Percentiles rank a stretch among this genome's conserved stretches.
Evolutionary conservation across 2,888 invertebrate genomes (phyloP).

Genomic region (Drosophila mimetica): DNA sequence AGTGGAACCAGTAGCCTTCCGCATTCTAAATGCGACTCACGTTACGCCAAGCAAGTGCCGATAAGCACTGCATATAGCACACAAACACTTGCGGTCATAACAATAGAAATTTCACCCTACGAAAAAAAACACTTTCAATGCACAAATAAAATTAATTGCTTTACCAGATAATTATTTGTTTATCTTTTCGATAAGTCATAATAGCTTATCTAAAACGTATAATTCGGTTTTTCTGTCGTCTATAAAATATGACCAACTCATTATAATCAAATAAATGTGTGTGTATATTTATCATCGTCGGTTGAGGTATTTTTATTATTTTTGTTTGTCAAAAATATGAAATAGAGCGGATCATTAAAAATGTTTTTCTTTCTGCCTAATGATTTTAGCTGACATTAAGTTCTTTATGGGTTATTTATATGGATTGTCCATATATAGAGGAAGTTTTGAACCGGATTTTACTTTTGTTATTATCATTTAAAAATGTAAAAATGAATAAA

Average conservation of each 20-base stretch:
- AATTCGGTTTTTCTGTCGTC: background rate
- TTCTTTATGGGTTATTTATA: background rate
- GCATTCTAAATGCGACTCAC: conserved; percentile 35
- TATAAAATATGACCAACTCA: background rate
- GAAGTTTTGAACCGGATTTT: background rate
- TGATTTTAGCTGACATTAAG: background rate
- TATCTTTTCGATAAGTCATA: background rate
- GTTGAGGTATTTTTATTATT: background rate
- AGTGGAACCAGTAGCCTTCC: conserved; percentile 30
- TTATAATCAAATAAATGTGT: background rate
- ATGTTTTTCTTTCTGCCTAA: background rate
- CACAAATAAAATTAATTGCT: background rate
- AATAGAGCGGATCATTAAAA: background rate
- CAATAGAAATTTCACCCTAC: background rate
- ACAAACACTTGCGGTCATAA: conserved; percentile 5
- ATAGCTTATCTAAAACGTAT: background rate
- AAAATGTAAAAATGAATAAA: too few species aligned
- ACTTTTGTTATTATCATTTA: background rate
- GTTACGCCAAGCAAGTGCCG: conserved; percentile 21
- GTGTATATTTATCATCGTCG: background rate
- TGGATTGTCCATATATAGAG: background rate
- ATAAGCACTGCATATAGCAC: conserved; percentile 14
- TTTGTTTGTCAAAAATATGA: conserved; percentile 1
- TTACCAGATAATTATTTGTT: background rate
- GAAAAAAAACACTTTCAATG: background rate